A percentile compares a stretch with the other conserved stretches of the same genome.
Evolutionary conservation across 1,140 invertebrate species (phyloP).

Genomic region (Bradynema listronoti): DNA sequence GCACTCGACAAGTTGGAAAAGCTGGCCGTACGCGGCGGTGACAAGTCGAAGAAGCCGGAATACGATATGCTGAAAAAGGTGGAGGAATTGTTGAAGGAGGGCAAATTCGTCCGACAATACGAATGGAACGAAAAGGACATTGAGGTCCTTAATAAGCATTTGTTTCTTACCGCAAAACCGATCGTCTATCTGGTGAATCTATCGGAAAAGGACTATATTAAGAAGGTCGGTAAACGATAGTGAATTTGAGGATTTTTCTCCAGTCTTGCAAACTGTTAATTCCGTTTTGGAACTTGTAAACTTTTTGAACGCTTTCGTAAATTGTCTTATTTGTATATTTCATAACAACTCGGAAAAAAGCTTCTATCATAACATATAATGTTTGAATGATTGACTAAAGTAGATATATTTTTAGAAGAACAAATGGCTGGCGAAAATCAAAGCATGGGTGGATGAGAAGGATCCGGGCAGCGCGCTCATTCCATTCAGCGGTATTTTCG

Average conservation of each 20-base stretch:
- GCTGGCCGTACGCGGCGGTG: slow-evolving; percentile 77
- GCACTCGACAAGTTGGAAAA: slow-evolving; percentile 80
- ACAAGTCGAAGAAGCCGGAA: slow-evolving; percentile 83
- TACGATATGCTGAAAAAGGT: slow-evolving; percentile 78
- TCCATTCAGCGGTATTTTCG: slow-evolving; percentile 80
- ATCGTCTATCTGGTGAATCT: slow-evolving; percentile 94
- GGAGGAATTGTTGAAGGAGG: slow-evolving; percentile 74
- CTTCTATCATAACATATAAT: no score
- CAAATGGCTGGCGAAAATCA: slow-evolving; percentile 85
- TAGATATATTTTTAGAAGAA: slow-evolving; percentile 41
- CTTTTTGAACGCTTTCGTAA: slow-evolving; percentile 11
- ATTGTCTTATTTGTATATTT: no score
- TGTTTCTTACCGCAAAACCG: slow-evolving; percentile 96
- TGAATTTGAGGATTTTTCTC: no score
- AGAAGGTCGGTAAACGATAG: slow-evolving; percentile 98
- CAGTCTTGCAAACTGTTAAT: slow-evolving; percentile 64
- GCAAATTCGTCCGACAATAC: slow-evolving; percentile 65
- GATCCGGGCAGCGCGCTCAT: slow-evolving; percentile 73
- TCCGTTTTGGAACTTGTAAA: neutral
- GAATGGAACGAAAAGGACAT: slow-evolving; percentile 68
- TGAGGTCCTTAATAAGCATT: slow-evolving; percentile 87
- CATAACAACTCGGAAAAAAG: no score
- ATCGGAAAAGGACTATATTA: slow-evolving; percentile 93
- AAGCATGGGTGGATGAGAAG: slow-evolving; percentile 96
- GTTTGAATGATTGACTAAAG: no score